Conservation (phyloP, 2,113 vertebrate genomes). For the Atherinomorus stipes region DNA sequence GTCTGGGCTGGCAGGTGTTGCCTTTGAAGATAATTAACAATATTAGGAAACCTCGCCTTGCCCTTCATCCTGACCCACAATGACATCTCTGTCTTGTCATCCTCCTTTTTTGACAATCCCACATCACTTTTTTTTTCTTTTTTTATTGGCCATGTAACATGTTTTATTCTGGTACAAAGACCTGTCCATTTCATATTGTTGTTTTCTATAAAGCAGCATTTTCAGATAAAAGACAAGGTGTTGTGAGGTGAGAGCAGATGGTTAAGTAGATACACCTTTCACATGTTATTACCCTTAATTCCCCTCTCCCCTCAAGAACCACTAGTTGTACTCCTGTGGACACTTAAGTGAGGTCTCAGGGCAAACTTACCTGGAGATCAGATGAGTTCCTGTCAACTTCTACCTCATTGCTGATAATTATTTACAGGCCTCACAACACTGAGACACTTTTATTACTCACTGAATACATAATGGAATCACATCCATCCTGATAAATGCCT, state of each 20-base stretch:
- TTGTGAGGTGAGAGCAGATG: no score
- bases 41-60: slow-evolving; percentile 49
- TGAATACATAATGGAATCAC: slow-evolving; percentile 37
- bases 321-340: not conserved
- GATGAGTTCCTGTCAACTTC: slow-evolving; percentile 35
- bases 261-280: not conserved
- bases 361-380: slow-evolving; percentile 16
- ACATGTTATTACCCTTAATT: slow-evolving; percentile 7
- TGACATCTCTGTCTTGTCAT: no score
- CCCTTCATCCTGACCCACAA: slow-evolving; percentile 23
- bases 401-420: slow-evolving; percentile 17
- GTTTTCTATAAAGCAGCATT: no score
- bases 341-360: slow-evolving; percentile 12
- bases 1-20: slow-evolving; percentile 34
- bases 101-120: no score
- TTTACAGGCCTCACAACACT: slow-evolving; percentile 8
- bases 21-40: slow-evolving; percentile 59
- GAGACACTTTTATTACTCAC: not conserved
- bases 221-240: no score
- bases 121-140: not conserved
- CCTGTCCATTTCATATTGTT: no score
- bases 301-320: not conserved
- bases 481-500: slow-evolving; percentile 31
- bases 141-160: no score
- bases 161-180: slow-evolving; percentile 14